Evolutionary conservation across 2,113 vertebrate genomes (phyloP), one percentile per base, ranked within the genome.

Genomic region (Coreoperca whiteheadi): DNA sequence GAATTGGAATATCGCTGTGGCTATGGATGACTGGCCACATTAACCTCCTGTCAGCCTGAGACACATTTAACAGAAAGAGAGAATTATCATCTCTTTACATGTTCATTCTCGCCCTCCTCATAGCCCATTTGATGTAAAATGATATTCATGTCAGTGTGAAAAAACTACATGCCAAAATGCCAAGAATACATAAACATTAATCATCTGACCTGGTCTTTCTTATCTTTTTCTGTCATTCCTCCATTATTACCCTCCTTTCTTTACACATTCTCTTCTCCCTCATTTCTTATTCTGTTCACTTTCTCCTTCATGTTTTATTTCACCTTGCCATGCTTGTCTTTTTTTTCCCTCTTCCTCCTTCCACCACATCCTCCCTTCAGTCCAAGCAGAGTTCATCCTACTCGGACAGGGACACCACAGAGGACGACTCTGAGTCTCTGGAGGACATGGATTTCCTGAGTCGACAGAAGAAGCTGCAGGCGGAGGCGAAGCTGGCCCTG

Each of bases 371-470:
- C 67, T 8, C 50, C 21, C 41, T 83, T 1, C 89, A 98, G 97
- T 99, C 98, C 96, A 99, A 99, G 94, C 98, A 99, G 95, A 99
- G 98, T 80, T 99, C 97, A 0, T 99, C 98, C 87, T 99, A 99
- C 94, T 99, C 98, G 0, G 98, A 99, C 93, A 95, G 98, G 93
- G 98, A 99, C 95, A 98, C 98, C 14, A 97, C 98, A 0, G 98
- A 99, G 92, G 98, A 99, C 1, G 98, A 99, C 89, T 98, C 97
- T 0, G 98, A 99, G 93, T 98, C 98, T 79, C 95, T 99, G 76
- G 98, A 99, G 21, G 98, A 99, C 92, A 98, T 98, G 98, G 98
- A 99, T 92, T 99, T 99, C 91, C 93, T 99, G 92, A 98, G 95
- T 83, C 96, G 98, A 77, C 98, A 99, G 93, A 99, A 97, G 96